phyloP scores from a whole-genome alignment of 1,140 invertebrate genomes.

The Camponotus floridanus region DNA sequence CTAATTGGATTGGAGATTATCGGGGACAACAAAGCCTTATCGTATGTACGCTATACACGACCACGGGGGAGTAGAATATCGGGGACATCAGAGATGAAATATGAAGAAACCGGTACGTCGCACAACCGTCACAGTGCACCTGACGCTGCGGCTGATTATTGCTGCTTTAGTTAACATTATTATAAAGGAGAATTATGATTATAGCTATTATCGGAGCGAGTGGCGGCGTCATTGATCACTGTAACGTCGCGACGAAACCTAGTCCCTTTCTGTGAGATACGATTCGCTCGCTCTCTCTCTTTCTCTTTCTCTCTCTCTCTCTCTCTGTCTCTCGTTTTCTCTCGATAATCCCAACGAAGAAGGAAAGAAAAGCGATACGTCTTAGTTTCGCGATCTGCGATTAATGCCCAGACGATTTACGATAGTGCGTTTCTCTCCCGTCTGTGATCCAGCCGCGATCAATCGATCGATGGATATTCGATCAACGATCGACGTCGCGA shows the following conservation, averaged over 20 bases:
- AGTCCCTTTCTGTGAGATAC: neutral
- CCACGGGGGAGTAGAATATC: conserved; percentile 3
- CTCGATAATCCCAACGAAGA: neutral
- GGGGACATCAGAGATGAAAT: conserved; percentile 2
- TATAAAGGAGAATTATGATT: conserved; percentile 63
- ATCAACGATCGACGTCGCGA: conserved; percentile 15
- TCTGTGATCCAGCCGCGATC: conserved; percentile 27
- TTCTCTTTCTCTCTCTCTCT: neutral
- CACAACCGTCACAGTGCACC: conserved; percentile 25
- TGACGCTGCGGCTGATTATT: conserved; percentile 63
- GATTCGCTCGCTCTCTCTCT: neutral
- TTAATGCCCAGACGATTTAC: conserved; percentile 59
- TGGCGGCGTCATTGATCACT: conserved; percentile 30
- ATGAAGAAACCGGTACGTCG: neutral
- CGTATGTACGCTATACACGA: conserved; percentile 23
- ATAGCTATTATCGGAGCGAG: conserved; percentile 58
- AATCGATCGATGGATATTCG: conserved; percentile 29
- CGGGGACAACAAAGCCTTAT: neutral
- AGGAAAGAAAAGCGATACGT: conserved; percentile 24
- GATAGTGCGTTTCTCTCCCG: conserved; percentile 45
- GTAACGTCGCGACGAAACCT: conserved; percentile 41
- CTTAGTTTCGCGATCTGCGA: conserved; percentile 36
- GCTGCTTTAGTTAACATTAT: conserved; percentile 71
- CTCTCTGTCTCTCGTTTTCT: neutral
- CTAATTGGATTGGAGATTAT: neutral